Conservation (phyloP, 2,888 invertebrate species). For the Crocallis elinguaria region DNA sequence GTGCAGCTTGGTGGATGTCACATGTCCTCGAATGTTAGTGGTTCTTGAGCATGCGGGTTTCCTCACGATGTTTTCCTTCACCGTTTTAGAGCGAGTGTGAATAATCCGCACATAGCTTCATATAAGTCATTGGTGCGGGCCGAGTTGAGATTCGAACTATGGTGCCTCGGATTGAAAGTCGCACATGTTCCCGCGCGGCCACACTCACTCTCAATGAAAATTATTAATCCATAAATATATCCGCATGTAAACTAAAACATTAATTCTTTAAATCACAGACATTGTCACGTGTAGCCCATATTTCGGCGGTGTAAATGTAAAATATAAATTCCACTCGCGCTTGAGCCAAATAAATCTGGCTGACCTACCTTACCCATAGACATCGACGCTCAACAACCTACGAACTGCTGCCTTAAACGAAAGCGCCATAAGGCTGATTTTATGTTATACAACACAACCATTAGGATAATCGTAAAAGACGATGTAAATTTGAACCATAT, state of each 20-base stretch:
- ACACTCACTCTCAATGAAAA: no score
- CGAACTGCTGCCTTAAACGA: constrained; percentile 1
- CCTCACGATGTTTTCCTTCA: no score
- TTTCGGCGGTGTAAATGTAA: constrained; percentile 19
- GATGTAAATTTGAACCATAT: constrained; percentile 12
- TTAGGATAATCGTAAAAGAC: not conserved
- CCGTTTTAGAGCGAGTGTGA: no score
- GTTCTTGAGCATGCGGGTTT: no score
- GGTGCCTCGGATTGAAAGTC: no score
- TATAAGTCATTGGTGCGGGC: no score
- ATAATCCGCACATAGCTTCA: no score
- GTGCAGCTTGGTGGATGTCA: no score
- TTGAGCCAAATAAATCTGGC: constrained; percentile 20
- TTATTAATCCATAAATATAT: no score
- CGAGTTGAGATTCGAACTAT: no score
- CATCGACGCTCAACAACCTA: not conserved
- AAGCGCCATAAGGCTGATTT: constrained; percentile 3
- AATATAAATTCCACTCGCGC: constrained; percentile 27
- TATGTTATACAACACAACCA: not conserved
- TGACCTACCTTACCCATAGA: constrained; percentile 21
- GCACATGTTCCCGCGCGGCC: no score
- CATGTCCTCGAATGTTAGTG: no score
- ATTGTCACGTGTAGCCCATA: constrained; percentile 16
- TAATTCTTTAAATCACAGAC: not conserved
- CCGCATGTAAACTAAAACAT: constrained; percentile 1